Evolutionary conservation across 2,797 vertebrate genomes (phyloP).

Genomic region (Gastrophryne carolinensis): DNA sequence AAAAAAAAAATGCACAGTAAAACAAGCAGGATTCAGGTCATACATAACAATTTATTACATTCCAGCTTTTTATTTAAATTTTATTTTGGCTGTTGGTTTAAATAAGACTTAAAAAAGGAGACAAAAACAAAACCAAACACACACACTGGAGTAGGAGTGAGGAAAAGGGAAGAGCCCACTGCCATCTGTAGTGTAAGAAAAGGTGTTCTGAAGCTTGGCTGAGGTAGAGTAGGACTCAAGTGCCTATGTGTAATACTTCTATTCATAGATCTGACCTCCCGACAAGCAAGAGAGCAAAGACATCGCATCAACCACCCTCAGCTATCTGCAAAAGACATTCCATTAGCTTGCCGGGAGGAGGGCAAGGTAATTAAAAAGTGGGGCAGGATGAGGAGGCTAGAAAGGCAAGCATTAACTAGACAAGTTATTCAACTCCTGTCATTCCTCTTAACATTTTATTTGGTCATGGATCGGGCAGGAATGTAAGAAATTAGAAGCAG

Average conservation of each 20-base stretch:
- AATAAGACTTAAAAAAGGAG: constrained; percentile 42
- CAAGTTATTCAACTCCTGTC: no score
- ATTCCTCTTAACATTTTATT: no score
- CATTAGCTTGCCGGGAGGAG: no score
- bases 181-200: constrained; percentile 33
- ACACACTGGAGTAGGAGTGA: constrained; percentile 15
- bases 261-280: neutral
- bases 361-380: no score
- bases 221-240: neutral
- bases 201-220: neutral
- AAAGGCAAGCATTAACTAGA: no score
- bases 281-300: neutral
- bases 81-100: constrained; percentile 46
- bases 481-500: constrained; percentile 22
- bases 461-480: constrained; percentile 45
- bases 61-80: constrained; percentile 41
- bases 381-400: neutral
- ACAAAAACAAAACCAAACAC: neutral
- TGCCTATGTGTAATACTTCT: neutral
- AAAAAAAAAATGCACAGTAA: neutral
- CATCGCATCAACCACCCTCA: neutral
- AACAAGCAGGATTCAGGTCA: constrained; percentile 5
- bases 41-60: constrained; percentile 50
- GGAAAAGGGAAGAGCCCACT: neutral
- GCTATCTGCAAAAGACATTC: no score